Percentiles rank a stretch among this genome's conserved stretches.
Conservation (phyloP, 2,888 invertebrate species). For the Anticlea derivata region DNA sequence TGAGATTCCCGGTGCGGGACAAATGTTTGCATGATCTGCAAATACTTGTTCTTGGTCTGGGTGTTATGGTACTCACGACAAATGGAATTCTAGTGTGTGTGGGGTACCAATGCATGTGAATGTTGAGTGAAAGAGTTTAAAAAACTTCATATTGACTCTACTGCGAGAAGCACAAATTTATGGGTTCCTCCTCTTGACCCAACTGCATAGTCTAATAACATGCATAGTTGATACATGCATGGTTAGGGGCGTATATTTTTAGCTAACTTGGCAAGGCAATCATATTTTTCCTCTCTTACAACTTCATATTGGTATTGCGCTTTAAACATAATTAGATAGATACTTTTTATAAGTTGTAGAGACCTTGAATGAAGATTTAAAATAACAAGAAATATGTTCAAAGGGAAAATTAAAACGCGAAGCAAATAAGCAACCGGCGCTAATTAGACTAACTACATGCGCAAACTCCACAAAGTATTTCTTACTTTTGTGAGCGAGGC, state of each 20-base stretch:
- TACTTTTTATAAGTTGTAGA: conserved; percentile 1
- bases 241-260: conserved; percentile 7
- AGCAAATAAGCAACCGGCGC: conserved; percentile 17
- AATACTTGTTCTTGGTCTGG: too few relatives aligned
- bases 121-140: too few relatives aligned
- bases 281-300: neutral
- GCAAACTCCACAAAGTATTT: conserved; percentile 22
- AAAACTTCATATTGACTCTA: too few relatives aligned
- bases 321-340: conserved; percentile 1
- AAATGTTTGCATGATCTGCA: too few relatives aligned
- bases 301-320: conserved; percentile 1
- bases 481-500: conserved; percentile 18
- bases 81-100: too few relatives aligned
- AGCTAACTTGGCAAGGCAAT: conserved; percentile 6
- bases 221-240: too few relatives aligned
- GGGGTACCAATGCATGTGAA: too few relatives aligned
- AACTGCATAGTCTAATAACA: too few relatives aligned
- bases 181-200: too few relatives aligned
- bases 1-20: too few relatives aligned
- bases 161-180: too few relatives aligned
- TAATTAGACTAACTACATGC: conserved; percentile 24
- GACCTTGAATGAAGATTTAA: conserved; percentile 13
- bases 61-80: too few relatives aligned
- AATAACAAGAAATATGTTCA: conserved; percentile 17
- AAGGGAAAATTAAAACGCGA: conserved; percentile 9